Percentiles rank a stretch among this genome's conserved stretches.
These are phyloP conservation scores for Heliothis peltigera DNA, from an alignment of 2,888 invertebrate species.

Conservation along the genomic window DNA sequence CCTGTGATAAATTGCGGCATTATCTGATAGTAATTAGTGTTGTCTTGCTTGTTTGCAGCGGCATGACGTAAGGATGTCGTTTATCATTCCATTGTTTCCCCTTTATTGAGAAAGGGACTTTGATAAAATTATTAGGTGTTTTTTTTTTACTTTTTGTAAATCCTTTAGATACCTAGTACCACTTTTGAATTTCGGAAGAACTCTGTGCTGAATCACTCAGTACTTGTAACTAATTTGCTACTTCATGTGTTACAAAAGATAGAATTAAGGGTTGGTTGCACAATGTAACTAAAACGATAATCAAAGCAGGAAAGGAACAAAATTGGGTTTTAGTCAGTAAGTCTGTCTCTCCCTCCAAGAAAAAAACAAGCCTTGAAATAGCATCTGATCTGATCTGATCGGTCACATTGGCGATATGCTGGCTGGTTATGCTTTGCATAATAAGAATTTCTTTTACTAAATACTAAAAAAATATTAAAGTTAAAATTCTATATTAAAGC, in stretches of 20 bases:
- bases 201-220: neutral
- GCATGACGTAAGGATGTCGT: conserved; percentile 47
- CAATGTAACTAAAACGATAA: too few species aligned
- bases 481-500: too few species aligned
- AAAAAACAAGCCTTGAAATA: too few species aligned
- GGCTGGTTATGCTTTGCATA: too few species aligned
- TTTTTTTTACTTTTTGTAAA: neutral
- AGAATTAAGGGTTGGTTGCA: too few species aligned
- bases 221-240: neutral
- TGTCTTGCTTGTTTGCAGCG: conserved; percentile 44
- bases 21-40: conserved; percentile 53
- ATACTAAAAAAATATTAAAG: too few species aligned
- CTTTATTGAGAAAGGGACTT: conserved; percentile 13
- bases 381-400: too few species aligned
- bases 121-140: conserved; percentile 3
- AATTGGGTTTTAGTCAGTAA: too few species aligned
- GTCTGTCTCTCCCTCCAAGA: too few species aligned
- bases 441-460: too few species aligned
- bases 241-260: neutral
- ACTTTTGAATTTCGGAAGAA: neutral
- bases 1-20: conserved; percentile 49
- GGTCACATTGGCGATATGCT: too few species aligned
- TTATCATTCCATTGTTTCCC: conserved; percentile 46
- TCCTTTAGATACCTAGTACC: neutral
- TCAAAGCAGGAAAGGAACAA: too few species aligned